A percentile compares a stretch with the other conserved stretches of the same genome.
Evolutionary conservation across 2,888 invertebrate genomes (phyloP).

Genomic region (Dendrolimus pini): DNA sequence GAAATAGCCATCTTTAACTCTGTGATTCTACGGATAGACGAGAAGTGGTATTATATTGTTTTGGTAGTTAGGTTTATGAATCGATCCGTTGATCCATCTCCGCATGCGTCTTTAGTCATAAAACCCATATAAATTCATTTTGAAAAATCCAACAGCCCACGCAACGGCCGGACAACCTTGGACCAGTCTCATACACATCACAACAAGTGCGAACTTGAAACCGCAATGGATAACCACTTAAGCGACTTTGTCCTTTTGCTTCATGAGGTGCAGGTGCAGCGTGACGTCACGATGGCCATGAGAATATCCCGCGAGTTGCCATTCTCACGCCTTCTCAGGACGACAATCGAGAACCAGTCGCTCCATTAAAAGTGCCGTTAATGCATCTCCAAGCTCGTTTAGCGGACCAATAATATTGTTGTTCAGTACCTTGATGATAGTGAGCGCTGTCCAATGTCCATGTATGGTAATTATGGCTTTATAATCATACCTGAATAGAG

Average conservation of each 20-base stretch:
- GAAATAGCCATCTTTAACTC: too few species aligned
- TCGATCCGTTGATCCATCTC: too few species aligned
- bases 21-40: too few species aligned
- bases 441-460: neutral
- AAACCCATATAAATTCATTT: too few species aligned
- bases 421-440: constrained; percentile 9
- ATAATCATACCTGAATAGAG: too few species aligned
- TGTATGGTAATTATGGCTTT: too few species aligned
- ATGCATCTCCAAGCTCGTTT: constrained; percentile 44
- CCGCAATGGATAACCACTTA: constrained; percentile 49
- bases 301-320: constrained; percentile 58
- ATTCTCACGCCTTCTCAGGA: constrained; percentile 69
- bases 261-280: constrained; percentile 54
- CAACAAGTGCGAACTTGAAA: constrained; percentile 58
- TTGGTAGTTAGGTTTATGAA: too few species aligned
- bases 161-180: constrained; percentile 24
- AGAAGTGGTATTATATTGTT: too few species aligned
- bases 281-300: constrained; percentile 62
- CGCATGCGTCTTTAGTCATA: too few species aligned
- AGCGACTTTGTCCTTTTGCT: constrained; percentile 56
- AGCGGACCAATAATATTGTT: constrained; percentile 29
- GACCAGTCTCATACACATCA: constrained; percentile 11
- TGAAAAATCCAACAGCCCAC: neutral
- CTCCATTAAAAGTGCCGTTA: constrained; percentile 64
- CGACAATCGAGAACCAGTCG: constrained; percentile 62